Percentiles rank a stretch among this genome's conserved stretches.
These are phyloP conservation scores for Cylloceria caligata DNA, from an alignment of 2,888 invertebrate genomes.

Conservation along the genomic window DNA sequence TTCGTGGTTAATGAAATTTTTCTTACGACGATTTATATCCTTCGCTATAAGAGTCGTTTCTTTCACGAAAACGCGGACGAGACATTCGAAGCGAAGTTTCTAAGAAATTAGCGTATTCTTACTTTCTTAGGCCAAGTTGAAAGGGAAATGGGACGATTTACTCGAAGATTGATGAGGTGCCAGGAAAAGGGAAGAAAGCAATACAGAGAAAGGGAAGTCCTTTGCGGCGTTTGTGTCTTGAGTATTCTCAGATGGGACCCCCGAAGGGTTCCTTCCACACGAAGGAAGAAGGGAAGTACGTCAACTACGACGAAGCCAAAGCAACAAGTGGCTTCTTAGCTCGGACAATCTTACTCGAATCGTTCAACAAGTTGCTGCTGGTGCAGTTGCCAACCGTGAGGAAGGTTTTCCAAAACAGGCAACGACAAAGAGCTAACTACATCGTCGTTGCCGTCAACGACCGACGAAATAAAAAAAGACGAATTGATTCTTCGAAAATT, in stretches of 20 bases:
- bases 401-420: slow-evolving; percentile 7
- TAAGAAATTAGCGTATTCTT: not conserved
- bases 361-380: slow-evolving; percentile 81
- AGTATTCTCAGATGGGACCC: slow-evolving; percentile 77
- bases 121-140: not conserved
- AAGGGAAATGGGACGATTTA: not conserved
- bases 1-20: not conserved
- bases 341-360: slow-evolving; percentile 80
- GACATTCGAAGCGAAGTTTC: not conserved
- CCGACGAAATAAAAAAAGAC: slow-evolving; percentile 54
- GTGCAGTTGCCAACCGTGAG: slow-evolving; percentile 28
- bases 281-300: slow-evolving; percentile 63
- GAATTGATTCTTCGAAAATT: slow-evolving; percentile 50
- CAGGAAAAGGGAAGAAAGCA: slow-evolving; percentile 36
- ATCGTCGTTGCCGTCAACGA: slow-evolving; percentile 14
- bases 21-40: not conserved
- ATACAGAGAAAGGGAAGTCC: slow-evolving; percentile 54
- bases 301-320: slow-evolving; percentile 61
- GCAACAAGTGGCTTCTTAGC: slow-evolving; percentile 84
- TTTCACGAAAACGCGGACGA: not conserved
- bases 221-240: slow-evolving; percentile 63
- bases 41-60: not conserved
- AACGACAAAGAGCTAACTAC: not conserved
- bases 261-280: slow-evolving; percentile 62
- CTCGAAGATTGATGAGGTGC: slow-evolving; percentile 27